Conservation (phyloP, 2,888 invertebrate genomes). For the Fragum whitleyi region DNA sequence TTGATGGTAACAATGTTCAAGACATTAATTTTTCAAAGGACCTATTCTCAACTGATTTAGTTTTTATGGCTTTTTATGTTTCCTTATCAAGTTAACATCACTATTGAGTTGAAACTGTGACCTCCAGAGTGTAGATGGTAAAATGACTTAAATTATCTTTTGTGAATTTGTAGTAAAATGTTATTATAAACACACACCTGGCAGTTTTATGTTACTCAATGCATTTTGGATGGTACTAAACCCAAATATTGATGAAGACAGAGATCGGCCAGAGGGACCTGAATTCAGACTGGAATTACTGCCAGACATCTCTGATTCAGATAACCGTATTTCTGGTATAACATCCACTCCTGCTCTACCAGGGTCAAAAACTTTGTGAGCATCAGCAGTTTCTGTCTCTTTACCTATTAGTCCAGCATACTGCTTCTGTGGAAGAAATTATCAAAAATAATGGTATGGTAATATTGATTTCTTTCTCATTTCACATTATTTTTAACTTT, state of each 20-base stretch:
- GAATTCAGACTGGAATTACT: slow-evolving; percentile 70
- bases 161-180: not conserved
- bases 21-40: too few relatives aligned
- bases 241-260: slow-evolving; percentile 44
- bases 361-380: slow-evolving; percentile 22
- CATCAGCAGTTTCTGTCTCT: slow-evolving; percentile 7
- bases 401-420: slow-evolving; percentile 20
- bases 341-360: not conserved
- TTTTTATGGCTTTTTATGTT: too few relatives aligned
- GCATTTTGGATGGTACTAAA: slow-evolving; percentile 68
- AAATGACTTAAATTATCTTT: too few relatives aligned
- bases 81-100: too few relatives aligned
- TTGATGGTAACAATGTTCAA: too few relatives aligned
- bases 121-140: too few relatives aligned
- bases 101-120: too few relatives aligned
- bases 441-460: not conserved
- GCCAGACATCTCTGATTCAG: slow-evolving; percentile 12
- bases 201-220: slow-evolving; percentile 55
- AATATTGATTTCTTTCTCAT: not conserved
- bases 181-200: slow-evolving; percentile 35
- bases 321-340: slow-evolving; percentile 27
- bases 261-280: slow-evolving; percentile 39
- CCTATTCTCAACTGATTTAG: too few relatives aligned
- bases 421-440: slow-evolving; percentile 4
- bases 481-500: not conserved